Percentiles rank a stretch among this genome's conserved stretches.
phyloP scores from a whole-genome alignment of 2,797 vertebrate species.

The Muraenolepis orangiensis region DNA sequence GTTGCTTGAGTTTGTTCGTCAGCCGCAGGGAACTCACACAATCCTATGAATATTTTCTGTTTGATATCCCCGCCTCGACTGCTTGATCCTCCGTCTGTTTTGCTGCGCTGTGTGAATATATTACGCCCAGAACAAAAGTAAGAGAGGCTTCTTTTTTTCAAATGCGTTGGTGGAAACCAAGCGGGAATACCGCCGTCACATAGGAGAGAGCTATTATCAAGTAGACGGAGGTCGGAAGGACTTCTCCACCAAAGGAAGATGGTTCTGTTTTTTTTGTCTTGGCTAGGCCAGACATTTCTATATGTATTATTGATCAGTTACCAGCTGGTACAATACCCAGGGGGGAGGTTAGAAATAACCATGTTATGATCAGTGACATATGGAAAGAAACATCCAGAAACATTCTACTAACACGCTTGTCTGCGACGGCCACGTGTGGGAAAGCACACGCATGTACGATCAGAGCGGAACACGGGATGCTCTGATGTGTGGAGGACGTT shows the following conservation, averaged over 20 bases:
- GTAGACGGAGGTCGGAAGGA: background rate
- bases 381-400: background rate
- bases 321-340: background rate
- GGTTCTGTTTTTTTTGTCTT: background rate
- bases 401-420: background rate
- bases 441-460: too few species aligned
- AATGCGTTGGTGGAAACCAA: slow-evolving; percentile 24
- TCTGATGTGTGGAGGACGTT: too few species aligned
- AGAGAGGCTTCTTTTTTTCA: slow-evolving; percentile 46
- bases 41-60: slow-evolving; percentile 66
- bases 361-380: background rate
- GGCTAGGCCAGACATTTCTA: background rate
- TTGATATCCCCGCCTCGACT: slow-evolving; percentile 62
- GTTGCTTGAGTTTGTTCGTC: slow-evolving; percentile 19
- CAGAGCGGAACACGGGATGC: too few species aligned
- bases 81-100: slow-evolving; percentile 61
- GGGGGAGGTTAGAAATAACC: background rate
- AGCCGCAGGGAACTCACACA: slow-evolving; percentile 5
- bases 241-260: background rate
- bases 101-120: slow-evolving; percentile 64
- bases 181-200: slow-evolving; percentile 39
- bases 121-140: slow-evolving; percentile 58
- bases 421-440: background rate
- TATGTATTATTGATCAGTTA: background rate
- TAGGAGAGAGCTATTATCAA: slow-evolving; percentile 16